phyloP scores from a whole-genome alignment of 2,888 invertebrate species.

The Apamea crenata region DNA sequence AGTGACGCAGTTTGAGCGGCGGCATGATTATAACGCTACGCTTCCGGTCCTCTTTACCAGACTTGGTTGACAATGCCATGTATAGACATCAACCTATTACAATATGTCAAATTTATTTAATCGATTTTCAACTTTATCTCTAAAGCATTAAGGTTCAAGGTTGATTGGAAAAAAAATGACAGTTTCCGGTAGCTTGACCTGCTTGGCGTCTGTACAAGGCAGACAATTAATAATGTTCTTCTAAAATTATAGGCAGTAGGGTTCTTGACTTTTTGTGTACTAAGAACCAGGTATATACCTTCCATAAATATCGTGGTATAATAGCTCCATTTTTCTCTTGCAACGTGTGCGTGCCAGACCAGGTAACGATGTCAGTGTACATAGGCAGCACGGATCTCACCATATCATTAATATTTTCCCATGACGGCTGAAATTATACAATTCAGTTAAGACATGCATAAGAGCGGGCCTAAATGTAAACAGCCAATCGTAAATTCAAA shows the following conservation, averaged over 20 bases:
- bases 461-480: background rate
- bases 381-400: slow-evolving; percentile 13
- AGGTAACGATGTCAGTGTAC: slow-evolving; percentile 27
- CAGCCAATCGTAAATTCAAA: background rate
- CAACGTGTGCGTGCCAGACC: slow-evolving; percentile 58
- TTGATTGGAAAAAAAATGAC: no score
- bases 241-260: background rate
- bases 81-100: background rate
- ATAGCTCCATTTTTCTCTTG: slow-evolving; percentile 41
- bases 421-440: slow-evolving; percentile 53
- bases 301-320: slow-evolving; percentile 70
- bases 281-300: slow-evolving; percentile 53
- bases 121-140: no score
- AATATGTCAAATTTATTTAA: no score
- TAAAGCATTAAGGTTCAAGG: no score
- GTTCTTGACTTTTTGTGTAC: background rate
- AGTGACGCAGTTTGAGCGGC: no score
- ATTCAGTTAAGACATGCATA: background rate
- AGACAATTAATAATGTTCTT: background rate
- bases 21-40: background rate
- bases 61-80: background rate
- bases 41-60: no score
- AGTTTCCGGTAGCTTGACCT: no score
- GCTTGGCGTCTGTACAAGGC: no score
- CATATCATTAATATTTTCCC: slow-evolving; percentile 48